phyloP scores from a whole-genome alignment of 1,140 invertebrate genomes.

The Stratiolaelaps scimitus region DNA sequence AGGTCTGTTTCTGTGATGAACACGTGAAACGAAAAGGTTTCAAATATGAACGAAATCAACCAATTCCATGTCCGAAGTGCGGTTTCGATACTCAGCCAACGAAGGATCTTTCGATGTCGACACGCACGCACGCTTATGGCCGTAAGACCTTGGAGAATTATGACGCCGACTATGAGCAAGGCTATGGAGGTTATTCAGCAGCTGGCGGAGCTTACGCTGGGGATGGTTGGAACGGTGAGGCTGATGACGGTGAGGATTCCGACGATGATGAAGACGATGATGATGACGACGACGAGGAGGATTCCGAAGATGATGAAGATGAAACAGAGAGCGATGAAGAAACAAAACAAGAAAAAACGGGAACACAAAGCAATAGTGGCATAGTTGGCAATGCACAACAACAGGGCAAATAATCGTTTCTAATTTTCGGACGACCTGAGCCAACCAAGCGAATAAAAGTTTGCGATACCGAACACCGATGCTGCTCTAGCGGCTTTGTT shows the following conservation, averaged over 20 bases:
- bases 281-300: neutral
- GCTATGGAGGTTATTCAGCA: neutral
- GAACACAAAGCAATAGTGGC: too few relatives aligned
- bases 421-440: too few relatives aligned
- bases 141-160: constrained; percentile 16
- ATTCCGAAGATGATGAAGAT: neutral
- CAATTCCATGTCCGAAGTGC: constrained; percentile 88
- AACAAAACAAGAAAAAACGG: too few relatives aligned
- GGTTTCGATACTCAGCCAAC: constrained; percentile 75
- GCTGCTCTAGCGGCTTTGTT: too few relatives aligned
- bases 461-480: too few relatives aligned
- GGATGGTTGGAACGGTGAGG: neutral
- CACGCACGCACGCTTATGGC: constrained; percentile 7
- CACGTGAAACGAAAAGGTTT: constrained; percentile 83
- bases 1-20: constrained; percentile 87
- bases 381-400: too few relatives aligned
- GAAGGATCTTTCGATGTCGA: constrained; percentile 88
- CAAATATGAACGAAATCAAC: constrained; percentile 74
- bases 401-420: too few relatives aligned
- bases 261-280: constrained; percentile 18
- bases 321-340: neutral
- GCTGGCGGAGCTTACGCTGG: neutral
- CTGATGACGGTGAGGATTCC: neutral
- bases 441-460: too few relatives aligned
- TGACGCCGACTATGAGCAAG: neutral